A percentile compares a stretch with the other conserved stretches of the same genome.
These are phyloP conservation scores for Hybognathus amarus DNA, from an alignment of 2,797 vertebrate genomes.

Conservation along the genomic window DNA sequence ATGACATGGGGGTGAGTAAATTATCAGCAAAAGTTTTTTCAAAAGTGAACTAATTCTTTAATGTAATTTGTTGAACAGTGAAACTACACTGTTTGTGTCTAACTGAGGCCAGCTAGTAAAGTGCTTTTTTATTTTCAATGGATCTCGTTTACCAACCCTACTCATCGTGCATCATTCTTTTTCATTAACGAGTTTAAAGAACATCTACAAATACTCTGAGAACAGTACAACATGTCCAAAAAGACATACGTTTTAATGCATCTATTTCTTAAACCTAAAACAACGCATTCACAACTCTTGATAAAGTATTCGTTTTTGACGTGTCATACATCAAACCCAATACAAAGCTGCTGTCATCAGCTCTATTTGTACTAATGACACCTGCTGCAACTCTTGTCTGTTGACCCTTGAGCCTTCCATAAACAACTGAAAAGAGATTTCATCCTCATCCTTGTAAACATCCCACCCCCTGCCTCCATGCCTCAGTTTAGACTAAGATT, in stretches of 20 bases:
- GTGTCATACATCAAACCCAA: slow-evolving; percentile 10
- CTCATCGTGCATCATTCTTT: not conserved
- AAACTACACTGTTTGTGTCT: not conserved
- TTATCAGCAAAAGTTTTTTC: no score
- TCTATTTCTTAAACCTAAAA: slow-evolving; percentile 6
- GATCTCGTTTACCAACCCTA: not conserved
- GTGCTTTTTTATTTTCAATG: no score
- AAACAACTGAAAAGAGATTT: slow-evolving; percentile 50
- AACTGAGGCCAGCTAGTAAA: no score
- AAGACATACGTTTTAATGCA: not conserved
- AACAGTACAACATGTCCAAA: not conserved
- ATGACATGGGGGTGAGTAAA: no score
- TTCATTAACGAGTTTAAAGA: not conserved
- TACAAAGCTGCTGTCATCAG: slow-evolving; percentile 25
- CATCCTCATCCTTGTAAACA: slow-evolving; percentile 50
- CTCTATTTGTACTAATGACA: slow-evolving; percentile 30
- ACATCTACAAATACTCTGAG: not conserved
- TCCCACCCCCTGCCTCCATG: slow-evolving; percentile 27
- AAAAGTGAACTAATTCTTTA: no score
- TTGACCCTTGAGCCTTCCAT: slow-evolving; percentile 40
- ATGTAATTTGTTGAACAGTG: not conserved
- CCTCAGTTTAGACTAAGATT: slow-evolving; percentile 52
- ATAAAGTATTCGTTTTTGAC: slow-evolving; percentile 31
- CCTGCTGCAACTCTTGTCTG: slow-evolving; percentile 19
- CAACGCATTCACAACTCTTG: not conserved